These are phyloP conservation scores for Atethmia centrago DNA, from an alignment of 2,888 invertebrate genomes.

Conservation along the genomic window DNA sequence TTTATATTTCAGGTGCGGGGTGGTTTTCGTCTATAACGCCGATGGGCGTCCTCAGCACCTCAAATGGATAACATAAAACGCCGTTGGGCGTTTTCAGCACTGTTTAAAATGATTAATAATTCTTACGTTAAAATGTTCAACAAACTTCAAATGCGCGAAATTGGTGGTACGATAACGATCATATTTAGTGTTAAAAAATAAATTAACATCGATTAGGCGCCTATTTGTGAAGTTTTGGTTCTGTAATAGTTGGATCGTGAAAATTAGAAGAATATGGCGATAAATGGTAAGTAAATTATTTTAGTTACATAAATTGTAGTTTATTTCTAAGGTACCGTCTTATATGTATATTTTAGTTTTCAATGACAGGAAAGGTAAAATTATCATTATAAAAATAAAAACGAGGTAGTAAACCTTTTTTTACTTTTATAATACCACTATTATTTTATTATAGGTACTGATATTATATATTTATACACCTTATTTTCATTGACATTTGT, in stretches of 20 bases:
- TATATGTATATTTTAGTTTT: constrained; percentile 24
- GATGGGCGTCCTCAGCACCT: too few relatives aligned
- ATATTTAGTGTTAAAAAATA: constrained; percentile 3
- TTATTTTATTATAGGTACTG: constrained; percentile 20
- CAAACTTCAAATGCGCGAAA: not conserved
- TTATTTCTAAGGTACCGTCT: constrained; percentile 22
- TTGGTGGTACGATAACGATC: not conserved
- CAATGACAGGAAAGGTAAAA: constrained; percentile 23
- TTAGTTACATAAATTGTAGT: constrained; percentile 22
- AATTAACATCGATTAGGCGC: not conserved
- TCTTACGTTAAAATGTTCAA: not conserved
- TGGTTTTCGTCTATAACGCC: too few relatives aligned
- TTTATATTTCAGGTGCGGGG: too few relatives aligned
- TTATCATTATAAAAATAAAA: constrained; percentile 24
- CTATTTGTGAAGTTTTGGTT: constrained; percentile 1
- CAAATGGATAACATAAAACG: constrained; percentile 6
- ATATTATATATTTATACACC: constrained; percentile 29
- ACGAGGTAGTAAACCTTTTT: constrained; percentile 22
- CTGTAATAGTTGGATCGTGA: constrained; percentile 17
- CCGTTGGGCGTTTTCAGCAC: not conserved
- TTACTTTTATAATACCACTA: constrained; percentile 24
- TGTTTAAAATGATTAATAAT: not conserved
- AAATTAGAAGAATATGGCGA: constrained; percentile 17
- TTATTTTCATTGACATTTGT: constrained; percentile 24
- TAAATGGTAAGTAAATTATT: constrained; percentile 22